Evolutionary conservation across 1,140 invertebrate genomes (phyloP).

Genomic region (Aphelenchoides fujianensis): DNA sequence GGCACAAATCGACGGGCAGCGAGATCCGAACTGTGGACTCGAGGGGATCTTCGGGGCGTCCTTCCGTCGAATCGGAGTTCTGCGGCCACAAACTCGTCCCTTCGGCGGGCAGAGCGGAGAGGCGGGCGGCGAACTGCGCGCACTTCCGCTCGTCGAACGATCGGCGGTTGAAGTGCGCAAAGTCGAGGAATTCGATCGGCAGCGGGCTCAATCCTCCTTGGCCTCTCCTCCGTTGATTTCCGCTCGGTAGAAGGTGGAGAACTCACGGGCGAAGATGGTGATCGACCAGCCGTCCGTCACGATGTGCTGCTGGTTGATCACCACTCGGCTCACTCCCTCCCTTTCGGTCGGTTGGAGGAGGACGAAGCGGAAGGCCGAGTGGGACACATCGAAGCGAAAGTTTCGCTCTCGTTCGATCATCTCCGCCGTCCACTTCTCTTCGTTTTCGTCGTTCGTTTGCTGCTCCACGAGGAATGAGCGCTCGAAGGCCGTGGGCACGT

Average conservation of each 20-base stretch:
- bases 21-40: too few relatives aligned
- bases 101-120: constrained; percentile 19
- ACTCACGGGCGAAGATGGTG: constrained; percentile 49
- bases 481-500: background rate
- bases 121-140: constrained; percentile 24
- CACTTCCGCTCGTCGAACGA: constrained; percentile 30
- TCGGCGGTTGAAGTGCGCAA: constrained; percentile 7
- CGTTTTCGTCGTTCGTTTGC: too few relatives aligned
- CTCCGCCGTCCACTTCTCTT: constrained; percentile 16
- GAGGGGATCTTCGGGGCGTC: constrained; percentile 11
- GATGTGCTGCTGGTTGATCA: constrained; percentile 55
- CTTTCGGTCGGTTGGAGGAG: background rate
- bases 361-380: constrained; percentile 14
- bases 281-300: constrained; percentile 60
- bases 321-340: background rate
- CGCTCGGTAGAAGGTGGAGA: constrained; percentile 37
- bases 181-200: constrained; percentile 34
- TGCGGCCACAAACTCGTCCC: constrained; percentile 15
- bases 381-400: constrained; percentile 25
- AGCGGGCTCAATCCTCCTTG: background rate
- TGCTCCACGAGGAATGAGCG: constrained; percentile 11
- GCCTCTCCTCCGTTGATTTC: too few relatives aligned
- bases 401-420: constrained; percentile 16
- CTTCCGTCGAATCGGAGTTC: background rate
- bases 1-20: background rate